Percentiles rank a stretch among this genome's conserved stretches.
Conservation (phyloP, 2,113 vertebrate genomes). For the Caloenas nicobarica region DNA sequence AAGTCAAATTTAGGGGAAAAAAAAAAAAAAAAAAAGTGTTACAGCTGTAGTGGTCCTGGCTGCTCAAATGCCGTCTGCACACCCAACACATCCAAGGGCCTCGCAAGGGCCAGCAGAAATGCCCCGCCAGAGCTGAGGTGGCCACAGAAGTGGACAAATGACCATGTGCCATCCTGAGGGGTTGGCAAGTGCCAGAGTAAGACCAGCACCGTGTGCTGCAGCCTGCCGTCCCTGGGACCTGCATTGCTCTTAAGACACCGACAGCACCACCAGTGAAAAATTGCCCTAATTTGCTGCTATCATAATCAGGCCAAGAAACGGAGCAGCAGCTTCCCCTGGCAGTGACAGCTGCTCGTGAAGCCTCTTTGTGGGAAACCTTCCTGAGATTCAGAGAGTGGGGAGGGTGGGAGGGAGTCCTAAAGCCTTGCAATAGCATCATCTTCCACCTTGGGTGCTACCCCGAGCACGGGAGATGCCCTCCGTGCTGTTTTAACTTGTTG, state of each 20-base stretch:
- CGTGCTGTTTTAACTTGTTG: neutral
- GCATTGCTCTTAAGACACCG: neutral
- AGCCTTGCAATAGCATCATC: neutral
- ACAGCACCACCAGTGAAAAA: neutral
- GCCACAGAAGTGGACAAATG: neutral
- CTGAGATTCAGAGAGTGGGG: neutral
- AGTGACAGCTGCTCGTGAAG: neutral
- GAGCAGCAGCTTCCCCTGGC: conserved; percentile 1
- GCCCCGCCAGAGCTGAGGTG: rapidly evolving
- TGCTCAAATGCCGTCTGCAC: neutral
- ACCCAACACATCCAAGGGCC: neutral
- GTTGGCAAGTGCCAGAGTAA: neutral
- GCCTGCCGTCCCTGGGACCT: neutral
- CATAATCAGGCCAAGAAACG: neutral
- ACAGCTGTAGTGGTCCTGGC: neutral
- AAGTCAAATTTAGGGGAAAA: neutral
- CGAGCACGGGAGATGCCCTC: neutral
- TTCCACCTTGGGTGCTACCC: neutral
- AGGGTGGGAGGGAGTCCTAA: neutral
- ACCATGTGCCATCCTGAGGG: rapidly evolving
- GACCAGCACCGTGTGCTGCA: neutral
- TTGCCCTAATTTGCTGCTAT: conserved; percentile 41
- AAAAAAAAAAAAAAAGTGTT: rapidly evolving
- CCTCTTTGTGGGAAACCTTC: neutral
- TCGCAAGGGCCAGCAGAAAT: neutral